Percentiles rank a stretch among this genome's conserved stretches.
Evolutionary conservation across 2,113 vertebrate genomes (phyloP).

Genomic region (Petrocephalus zakoni): DNA sequence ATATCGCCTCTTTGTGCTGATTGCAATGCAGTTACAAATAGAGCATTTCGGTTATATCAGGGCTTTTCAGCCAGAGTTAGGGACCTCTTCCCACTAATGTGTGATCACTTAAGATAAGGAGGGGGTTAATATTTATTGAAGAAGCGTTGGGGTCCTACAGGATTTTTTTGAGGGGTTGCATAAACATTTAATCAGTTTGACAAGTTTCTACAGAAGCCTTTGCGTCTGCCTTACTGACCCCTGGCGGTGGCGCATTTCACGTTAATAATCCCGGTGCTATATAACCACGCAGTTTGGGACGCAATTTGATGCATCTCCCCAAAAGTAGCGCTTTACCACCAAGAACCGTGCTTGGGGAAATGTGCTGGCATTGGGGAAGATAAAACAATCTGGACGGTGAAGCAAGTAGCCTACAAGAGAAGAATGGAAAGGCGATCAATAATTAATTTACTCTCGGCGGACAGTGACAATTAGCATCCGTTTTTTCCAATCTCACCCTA

Average conservation of each 20-base stretch:
- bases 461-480: slow-evolving; percentile 68
- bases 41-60: neutral
- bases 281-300: neutral
- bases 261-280: no score
- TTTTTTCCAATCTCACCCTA: slow-evolving; percentile 57
- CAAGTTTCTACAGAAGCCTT: neutral
- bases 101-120: neutral
- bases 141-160: neutral
- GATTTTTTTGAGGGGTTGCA: neutral
- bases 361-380: slow-evolving; percentile 56
- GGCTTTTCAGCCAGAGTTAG: no score
- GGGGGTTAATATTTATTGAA: neutral
- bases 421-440: slow-evolving; percentile 63
- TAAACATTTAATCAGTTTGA: neutral
- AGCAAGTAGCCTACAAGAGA: slow-evolving; percentile 61
- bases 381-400: slow-evolving; percentile 67
- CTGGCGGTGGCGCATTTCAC: neutral
- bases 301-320: slow-evolving; percentile 42
- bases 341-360: slow-evolving; percentile 55
- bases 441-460: slow-evolving; percentile 73
- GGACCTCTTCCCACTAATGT: neutral
- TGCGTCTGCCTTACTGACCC: neutral
- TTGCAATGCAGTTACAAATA: neutral
- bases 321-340: slow-evolving; percentile 42
- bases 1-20: neutral